These are phyloP conservation scores for Salvelinus fontinalis DNA, from an alignment of 2,113 vertebrate species.

Conservation along the genomic window DNA sequence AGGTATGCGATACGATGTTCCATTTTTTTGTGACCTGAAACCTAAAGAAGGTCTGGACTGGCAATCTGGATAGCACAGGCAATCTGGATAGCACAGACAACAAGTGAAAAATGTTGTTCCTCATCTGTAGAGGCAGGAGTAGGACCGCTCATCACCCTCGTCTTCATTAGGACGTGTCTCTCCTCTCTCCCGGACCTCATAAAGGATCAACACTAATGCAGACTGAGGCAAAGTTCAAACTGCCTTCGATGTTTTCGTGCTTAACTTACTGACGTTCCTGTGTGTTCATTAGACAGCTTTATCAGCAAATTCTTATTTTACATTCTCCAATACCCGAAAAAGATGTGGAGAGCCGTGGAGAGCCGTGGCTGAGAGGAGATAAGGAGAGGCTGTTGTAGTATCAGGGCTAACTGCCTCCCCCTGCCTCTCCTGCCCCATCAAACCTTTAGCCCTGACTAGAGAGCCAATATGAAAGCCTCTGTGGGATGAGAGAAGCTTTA, in stretches of 20 bases:
- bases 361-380: slow-evolving; percentile 64
- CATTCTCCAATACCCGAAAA: slow-evolving; percentile 77
- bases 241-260: slow-evolving; percentile 82
- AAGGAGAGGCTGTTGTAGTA: slow-evolving; percentile 56
- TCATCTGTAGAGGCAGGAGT: slow-evolving; percentile 61
- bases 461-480: slow-evolving; percentile 50
- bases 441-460: slow-evolving; percentile 58
- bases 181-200: slow-evolving; percentile 72
- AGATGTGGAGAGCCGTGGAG: slow-evolving; percentile 61
- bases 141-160: slow-evolving; percentile 79
- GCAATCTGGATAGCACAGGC: no score
- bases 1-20: slow-evolving; percentile 58
- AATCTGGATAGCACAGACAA: slow-evolving; percentile 77
- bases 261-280: slow-evolving; percentile 83
- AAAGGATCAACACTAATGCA: slow-evolving; percentile 76
- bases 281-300: slow-evolving; percentile 85
- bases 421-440: slow-evolving; percentile 52
- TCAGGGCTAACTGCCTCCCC: slow-evolving; percentile 52
- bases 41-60: slow-evolving; percentile 50
- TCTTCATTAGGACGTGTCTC: slow-evolving; percentile 84
- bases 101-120: slow-evolving; percentile 79
- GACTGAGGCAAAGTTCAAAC: slow-evolving; percentile 80
- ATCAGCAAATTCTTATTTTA: slow-evolving; percentile 77
- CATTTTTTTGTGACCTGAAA: slow-evolving; percentile 69
- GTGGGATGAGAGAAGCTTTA: slow-evolving; percentile 17